Conservation (phyloP, 2,888 invertebrate species). For the Ornithoptera alexandrae region DNA sequence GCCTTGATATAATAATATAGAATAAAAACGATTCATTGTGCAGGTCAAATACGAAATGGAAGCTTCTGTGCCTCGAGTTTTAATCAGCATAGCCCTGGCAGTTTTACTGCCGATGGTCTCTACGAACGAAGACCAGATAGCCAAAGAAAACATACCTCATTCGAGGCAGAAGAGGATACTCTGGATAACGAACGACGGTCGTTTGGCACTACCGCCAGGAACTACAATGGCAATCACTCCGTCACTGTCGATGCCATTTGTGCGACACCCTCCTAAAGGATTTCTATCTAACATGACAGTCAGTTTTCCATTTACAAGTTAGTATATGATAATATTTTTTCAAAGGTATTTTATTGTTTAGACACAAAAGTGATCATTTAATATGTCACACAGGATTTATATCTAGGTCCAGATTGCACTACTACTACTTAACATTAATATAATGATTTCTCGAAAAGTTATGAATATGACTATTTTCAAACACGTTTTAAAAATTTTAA, state of each 20-base stretch:
- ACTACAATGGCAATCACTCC: constrained; percentile 89
- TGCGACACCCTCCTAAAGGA: constrained; percentile 91
- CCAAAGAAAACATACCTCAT: constrained; percentile 79
- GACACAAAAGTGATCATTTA: no score
- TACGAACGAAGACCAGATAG: constrained; percentile 52
- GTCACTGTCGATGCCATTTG: constrained; percentile 89
- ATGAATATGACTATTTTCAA: no score
- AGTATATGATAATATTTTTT: constrained; percentile 57
- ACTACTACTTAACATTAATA: no score
- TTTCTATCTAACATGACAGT: constrained; percentile 91
- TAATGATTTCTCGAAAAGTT: no score
- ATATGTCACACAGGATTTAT: no score
- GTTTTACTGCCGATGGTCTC: constrained; percentile 68
- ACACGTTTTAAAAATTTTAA: no score
- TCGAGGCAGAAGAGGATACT: constrained; percentile 90
- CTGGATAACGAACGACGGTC: constrained; percentile 92
- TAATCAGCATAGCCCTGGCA: constrained; percentile 71
- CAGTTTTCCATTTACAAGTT: constrained; percentile 91
- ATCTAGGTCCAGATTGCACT: no score
- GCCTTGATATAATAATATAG: neutral
- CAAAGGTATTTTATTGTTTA: constrained; percentile 1
- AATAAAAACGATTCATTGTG: neutral
- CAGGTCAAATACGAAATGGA: constrained; percentile 66
- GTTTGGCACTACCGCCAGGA: constrained; percentile 90
- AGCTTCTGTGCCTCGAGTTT: constrained; percentile 63